Conservation (phyloP, 2,113 vertebrate species). For the Callocephalon fimbriatum region DNA sequence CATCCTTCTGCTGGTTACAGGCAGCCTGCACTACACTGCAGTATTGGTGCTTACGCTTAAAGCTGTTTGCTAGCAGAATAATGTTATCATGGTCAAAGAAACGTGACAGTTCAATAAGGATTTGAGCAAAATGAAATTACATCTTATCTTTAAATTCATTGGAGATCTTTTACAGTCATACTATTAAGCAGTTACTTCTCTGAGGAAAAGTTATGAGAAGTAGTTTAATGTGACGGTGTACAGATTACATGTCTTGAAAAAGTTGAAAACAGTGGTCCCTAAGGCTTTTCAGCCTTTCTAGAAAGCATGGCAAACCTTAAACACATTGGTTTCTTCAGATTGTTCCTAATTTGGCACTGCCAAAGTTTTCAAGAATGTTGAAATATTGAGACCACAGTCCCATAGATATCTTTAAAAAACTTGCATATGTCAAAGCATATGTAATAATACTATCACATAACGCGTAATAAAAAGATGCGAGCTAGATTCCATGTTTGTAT, state of each 20-base stretch:
- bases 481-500: not conserved
- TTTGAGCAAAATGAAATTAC: not conserved
- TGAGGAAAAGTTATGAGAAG: not conserved
- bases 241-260: not conserved
- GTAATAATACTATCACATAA: not conserved
- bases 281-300: not conserved
- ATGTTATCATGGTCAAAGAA: not conserved
- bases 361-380: not conserved
- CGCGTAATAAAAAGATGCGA: not conserved
- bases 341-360: not conserved
- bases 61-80: not conserved
- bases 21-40: not conserved
- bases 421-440: not conserved
- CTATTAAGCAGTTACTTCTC: not conserved
- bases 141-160: slow-evolving; percentile 2
- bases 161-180: not conserved
- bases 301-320: not conserved
- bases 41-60: not conserved
- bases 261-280: not conserved
- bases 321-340: not conserved
- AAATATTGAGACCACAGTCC: not conserved
- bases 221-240: not conserved
- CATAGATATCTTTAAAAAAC: not conserved
- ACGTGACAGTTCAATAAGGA: not conserved
- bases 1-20: slow-evolving; percentile 2